Percentiles rank a stretch among this genome's conserved stretches.
These are phyloP conservation scores for Recurvirostra avosetta DNA, from an alignment of 2,113 vertebrate species.

Conservation along the genomic window DNA sequence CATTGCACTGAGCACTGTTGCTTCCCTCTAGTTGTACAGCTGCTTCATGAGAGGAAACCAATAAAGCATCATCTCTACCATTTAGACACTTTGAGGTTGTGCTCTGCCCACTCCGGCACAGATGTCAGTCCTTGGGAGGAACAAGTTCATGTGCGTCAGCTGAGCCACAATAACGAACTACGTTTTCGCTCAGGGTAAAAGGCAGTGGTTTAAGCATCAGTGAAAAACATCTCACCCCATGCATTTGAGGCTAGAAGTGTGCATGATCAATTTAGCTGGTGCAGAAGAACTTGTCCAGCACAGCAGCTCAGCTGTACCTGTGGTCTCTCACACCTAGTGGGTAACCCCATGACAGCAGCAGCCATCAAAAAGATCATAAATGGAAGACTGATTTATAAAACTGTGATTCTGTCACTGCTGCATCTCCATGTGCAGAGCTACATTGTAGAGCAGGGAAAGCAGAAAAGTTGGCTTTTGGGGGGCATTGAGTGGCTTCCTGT, in stretches of 20 bases:
- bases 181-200: background rate
- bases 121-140: background rate
- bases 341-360: background rate
- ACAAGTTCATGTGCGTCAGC: background rate
- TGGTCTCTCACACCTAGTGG: background rate
- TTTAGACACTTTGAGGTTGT: background rate
- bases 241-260: background rate
- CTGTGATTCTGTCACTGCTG: background rate
- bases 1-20: background rate
- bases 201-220: background rate
- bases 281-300: background rate
- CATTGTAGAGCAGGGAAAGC: background rate
- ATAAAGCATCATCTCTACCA: background rate
- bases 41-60: background rate
- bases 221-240: background rate
- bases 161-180: background rate
- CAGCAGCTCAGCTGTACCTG: background rate
- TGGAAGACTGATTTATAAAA: background rate
- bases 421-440: background rate
- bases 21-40: background rate
- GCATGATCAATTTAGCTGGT: background rate
- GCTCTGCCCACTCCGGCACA: background rate
- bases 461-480: background rate
- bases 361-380: background rate
- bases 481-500: rapidly evolving